Evolutionary conservation across 2,113 vertebrate genomes (phyloP).

Genomic region (Tetraodon nigroviridis): DNA sequence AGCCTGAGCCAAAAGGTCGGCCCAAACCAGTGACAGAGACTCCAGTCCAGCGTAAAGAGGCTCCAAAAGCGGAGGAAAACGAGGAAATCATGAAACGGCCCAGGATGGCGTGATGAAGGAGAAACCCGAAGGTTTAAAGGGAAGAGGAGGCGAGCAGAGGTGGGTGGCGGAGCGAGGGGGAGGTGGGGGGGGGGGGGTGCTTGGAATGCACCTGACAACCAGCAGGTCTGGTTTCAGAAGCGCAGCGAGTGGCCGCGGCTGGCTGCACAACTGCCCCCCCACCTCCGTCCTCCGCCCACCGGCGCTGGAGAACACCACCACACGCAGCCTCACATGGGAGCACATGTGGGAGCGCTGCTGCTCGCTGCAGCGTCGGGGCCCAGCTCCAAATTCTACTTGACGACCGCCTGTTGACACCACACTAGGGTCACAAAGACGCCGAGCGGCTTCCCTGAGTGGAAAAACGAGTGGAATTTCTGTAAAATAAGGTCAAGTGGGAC

Average conservation of each 20-base stretch:
- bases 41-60: too few relatives aligned
- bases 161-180: conserved; percentile 1
- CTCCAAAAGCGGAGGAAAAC: too few relatives aligned
- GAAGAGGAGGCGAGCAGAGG: not conserved
- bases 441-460: too few relatives aligned
- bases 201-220: conserved; percentile 71
- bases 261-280: conserved; percentile 33
- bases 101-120: too few relatives aligned
- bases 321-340: conserved; percentile 52
- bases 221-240: conserved; percentile 57
- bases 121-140: not conserved
- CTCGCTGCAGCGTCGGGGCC: not conserved
- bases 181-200: not conserved
- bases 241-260: conserved; percentile 38
- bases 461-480: too few relatives aligned
- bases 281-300: not conserved
- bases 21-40: conserved; percentile 9
- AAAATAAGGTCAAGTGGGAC: too few relatives aligned
- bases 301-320: conserved; percentile 10
- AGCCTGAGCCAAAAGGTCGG: conserved; percentile 27
- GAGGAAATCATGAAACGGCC: too few relatives aligned
- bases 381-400: not conserved
- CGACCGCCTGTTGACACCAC: not conserved
- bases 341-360: conserved; percentile 42
- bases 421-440: too few relatives aligned